Evolutionary conservation across 2,113 vertebrate species (phyloP).

Genomic region (Lutjanus erythropterus): DNA sequence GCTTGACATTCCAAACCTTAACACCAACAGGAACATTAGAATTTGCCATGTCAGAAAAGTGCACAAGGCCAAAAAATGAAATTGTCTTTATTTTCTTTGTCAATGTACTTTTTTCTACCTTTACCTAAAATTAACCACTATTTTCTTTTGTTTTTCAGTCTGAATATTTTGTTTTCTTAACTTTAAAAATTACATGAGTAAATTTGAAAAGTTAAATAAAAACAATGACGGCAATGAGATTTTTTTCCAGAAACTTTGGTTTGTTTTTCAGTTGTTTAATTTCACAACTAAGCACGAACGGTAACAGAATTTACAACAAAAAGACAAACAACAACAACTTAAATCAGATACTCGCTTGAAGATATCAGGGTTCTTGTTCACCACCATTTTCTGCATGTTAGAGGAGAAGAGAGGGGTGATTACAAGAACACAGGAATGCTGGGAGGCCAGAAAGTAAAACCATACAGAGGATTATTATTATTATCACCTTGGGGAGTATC

Average conservation of each 20-base stretch:
- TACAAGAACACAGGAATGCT: not conserved
- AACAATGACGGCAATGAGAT: slow-evolving; percentile 14
- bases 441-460: not conserved
- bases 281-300: too few relatives aligned
- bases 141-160: not conserved
- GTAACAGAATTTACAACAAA: too few relatives aligned
- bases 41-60: not conserved
- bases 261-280: too few relatives aligned
- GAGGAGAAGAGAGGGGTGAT: not conserved
- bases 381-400: slow-evolving; percentile 15
- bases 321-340: not conserved
- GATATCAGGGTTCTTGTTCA: not conserved
- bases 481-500: slow-evolving; percentile 42
- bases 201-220: slow-evolving; percentile 34
- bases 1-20: not conserved
- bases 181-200: slow-evolving; percentile 2
- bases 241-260: not conserved
- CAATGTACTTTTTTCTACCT: slow-evolving; percentile 18
- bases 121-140: not conserved
- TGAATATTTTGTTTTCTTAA: not conserved
- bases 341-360: not conserved
- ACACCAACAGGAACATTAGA: not conserved
- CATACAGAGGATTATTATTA: too few relatives aligned
- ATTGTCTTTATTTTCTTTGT: slow-evolving; percentile 14
- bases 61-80: slow-evolving; percentile 55